These are phyloP conservation scores for Bovichtus variegatus DNA, from an alignment of 2,797 vertebrate species.

Conservation along the genomic window DNA sequence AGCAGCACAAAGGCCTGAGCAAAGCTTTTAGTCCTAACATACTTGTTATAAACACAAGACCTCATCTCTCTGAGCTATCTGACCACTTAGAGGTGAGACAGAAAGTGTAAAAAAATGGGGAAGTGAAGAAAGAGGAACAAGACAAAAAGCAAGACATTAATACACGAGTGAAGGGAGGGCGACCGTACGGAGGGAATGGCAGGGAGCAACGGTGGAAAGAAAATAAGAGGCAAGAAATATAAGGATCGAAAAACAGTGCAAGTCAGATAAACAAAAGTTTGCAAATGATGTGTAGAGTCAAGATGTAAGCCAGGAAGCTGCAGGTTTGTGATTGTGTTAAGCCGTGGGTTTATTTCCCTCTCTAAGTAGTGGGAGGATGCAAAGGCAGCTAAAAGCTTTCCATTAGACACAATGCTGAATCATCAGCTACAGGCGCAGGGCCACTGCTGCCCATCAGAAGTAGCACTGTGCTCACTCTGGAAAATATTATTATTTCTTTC, in stretches of 20 bases:
- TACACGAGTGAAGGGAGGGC: constrained; percentile 9
- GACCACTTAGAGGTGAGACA: constrained; percentile 30
- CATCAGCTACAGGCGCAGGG: constrained; percentile 38
- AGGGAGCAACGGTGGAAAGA: constrained; percentile 3
- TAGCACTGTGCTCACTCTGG: not conserved
- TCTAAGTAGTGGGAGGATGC: constrained; percentile 53
- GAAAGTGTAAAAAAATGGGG: not conserved
- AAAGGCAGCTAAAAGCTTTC: constrained; percentile 66
- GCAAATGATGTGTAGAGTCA: not conserved
- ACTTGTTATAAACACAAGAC: constrained; percentile 33
- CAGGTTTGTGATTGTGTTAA: constrained; percentile 26
- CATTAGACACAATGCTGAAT: constrained; percentile 65
- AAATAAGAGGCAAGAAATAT: constrained; percentile 2
- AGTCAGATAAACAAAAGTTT: not conserved
- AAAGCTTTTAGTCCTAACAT: constrained; percentile 39
- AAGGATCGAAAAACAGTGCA: not conserved
- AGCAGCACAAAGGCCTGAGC: constrained; percentile 15
- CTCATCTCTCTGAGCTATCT: constrained; percentile 8
- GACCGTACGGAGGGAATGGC: too few relatives aligned
- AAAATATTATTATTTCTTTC: not conserved
- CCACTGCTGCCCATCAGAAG: constrained; percentile 40
- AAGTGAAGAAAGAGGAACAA: not conserved
- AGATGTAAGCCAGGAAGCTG: constrained; percentile 17
- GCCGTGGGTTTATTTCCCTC: constrained; percentile 29
- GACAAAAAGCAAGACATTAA: constrained; percentile 11